Conservation (phyloP, 2,113 vertebrate genomes). For the Sylvietta virens region DNA sequence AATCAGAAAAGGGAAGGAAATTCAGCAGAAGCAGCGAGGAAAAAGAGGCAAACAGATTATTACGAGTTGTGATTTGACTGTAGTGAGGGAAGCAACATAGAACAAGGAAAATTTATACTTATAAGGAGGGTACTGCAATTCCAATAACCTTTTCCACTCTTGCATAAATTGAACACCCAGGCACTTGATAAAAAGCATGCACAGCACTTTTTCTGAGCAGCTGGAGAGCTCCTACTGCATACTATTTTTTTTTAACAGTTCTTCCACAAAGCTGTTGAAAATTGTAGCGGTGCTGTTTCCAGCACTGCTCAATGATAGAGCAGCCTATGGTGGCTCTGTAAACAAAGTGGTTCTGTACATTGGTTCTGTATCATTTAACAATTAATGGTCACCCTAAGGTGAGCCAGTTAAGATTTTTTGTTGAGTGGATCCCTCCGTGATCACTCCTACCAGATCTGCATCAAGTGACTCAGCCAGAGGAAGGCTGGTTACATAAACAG, state of each 20-base stretch:
- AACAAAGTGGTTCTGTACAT: background rate
- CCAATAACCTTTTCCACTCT: constrained; percentile 36
- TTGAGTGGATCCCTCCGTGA: background rate
- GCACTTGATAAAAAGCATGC: background rate
- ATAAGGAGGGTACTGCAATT: background rate
- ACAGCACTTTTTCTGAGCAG: background rate
- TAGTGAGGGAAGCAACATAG: background rate
- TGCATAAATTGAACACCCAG: constrained; percentile 25
- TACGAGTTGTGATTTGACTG: background rate
- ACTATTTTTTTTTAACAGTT: background rate
- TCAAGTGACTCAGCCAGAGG: background rate
- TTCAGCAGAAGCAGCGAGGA: background rate
- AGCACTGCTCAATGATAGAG: background rate
- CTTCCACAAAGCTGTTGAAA: background rate
- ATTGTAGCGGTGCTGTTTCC: background rate
- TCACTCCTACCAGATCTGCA: background rate
- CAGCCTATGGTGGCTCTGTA: background rate
- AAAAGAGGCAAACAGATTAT: background rate
- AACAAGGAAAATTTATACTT: background rate
- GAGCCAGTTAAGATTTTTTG: accelerated
- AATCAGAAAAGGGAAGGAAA: background rate
- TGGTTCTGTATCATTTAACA: background rate
- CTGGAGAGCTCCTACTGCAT: background rate
- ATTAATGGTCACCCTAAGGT: background rate
- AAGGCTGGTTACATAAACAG: constrained; percentile 30